Base-by-base conservation (phyloP, 1,140 invertebrate genomes). In the Alviniconcha marisindica region DNA sequence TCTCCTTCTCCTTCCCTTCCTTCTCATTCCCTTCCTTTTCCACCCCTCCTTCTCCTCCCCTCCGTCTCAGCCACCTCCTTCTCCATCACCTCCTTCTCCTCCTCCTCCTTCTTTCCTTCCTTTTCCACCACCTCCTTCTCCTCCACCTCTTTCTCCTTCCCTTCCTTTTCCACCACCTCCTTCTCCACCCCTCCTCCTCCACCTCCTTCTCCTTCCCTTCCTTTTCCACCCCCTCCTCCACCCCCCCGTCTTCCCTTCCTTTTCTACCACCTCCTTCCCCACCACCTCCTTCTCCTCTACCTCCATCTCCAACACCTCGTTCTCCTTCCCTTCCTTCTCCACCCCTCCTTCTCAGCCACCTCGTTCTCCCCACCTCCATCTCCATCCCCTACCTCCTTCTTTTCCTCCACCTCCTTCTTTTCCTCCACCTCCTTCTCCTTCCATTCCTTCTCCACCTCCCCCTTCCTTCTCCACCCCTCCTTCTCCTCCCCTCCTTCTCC, bases 191-290 rank as follows among this genome's bases (percentile, higher is more conserved):
- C 44, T 48, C 44, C 18, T 18, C 18, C 44, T 48, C 44, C 18
- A 5, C 18, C 44, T 51, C 18, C 33, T n/a, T 77, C 44, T 51
- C 42, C 51, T 40, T 77, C 42, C 31, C n/a, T 33, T 77, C 76
- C 48, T 33, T 44, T 33, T 77, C 76, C 48, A 18, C 48, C 42
- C 48, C 76, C 48, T 33, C 31, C 44, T 40, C 76, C 48, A 12
- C 48, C 2, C 7, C 76, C 28, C 44, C 31, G 18, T 44, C 33
- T 77, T n/a, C 31, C 42, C 48, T 40, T 77, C 44, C n/a, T 33
- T 77, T 40, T n/a, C n/a, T n/a, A n/a, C n/a, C n/a, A n/a, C n/a
- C 48, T n/a, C 7, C 71, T 74, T 36, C 33, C 42, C 36, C 71
- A 31, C 42, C 33, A 18, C 36, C 71, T 74, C 42, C 33, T 36